Percentiles rank a stretch among this genome's conserved stretches.
phyloP scores from a whole-genome alignment of 2,888 invertebrate species.

The Oligia latruncula region DNA sequence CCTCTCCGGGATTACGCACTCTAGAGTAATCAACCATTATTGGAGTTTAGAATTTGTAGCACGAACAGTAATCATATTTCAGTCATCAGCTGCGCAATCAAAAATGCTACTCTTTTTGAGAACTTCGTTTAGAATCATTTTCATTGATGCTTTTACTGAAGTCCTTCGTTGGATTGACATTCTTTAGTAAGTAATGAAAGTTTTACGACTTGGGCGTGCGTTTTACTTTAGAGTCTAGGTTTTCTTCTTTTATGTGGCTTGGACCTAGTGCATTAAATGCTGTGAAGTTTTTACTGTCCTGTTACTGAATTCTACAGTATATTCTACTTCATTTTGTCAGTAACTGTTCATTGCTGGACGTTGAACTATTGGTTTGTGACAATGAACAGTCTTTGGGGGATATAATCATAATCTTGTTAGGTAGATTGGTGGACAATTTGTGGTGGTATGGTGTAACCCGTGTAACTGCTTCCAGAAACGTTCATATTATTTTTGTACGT shows the following conservation, averaged over 20 bases:
- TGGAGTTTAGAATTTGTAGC: slow-evolving; percentile 56
- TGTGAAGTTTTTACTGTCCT: slow-evolving; percentile 37
- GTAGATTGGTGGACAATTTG: slow-evolving; percentile 19
- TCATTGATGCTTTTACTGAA: slow-evolving; percentile 32
- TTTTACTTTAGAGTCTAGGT: slow-evolving; percentile 30
- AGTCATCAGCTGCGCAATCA: slow-evolving; percentile 51
- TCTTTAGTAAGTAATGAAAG: slow-evolving; percentile 46
- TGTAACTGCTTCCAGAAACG: neutral
- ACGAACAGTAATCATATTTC: slow-evolving; percentile 55
- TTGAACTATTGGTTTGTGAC: slow-evolving; percentile 24
- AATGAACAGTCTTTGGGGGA: slow-evolving; percentile 6
- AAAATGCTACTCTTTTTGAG: slow-evolving; percentile 25
- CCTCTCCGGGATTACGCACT: slow-evolving; percentile 51
- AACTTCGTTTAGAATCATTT: slow-evolving; percentile 36
- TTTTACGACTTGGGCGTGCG: slow-evolving; percentile 50
- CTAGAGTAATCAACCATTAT: slow-evolving; percentile 58
- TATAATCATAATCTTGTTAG: slow-evolving; percentile 45
- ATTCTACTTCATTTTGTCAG: slow-evolving; percentile 16
- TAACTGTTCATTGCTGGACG: neutral
- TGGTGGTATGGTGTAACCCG: neutral
- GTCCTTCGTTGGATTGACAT: slow-evolving; percentile 33
- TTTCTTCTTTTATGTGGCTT: slow-evolving; percentile 31
- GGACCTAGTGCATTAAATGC: slow-evolving; percentile 30
- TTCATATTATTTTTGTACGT: neutral
- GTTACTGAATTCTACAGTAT: slow-evolving; percentile 13